Conservation (phyloP, 2,797 vertebrate species). For the Picus viridis region DNA sequence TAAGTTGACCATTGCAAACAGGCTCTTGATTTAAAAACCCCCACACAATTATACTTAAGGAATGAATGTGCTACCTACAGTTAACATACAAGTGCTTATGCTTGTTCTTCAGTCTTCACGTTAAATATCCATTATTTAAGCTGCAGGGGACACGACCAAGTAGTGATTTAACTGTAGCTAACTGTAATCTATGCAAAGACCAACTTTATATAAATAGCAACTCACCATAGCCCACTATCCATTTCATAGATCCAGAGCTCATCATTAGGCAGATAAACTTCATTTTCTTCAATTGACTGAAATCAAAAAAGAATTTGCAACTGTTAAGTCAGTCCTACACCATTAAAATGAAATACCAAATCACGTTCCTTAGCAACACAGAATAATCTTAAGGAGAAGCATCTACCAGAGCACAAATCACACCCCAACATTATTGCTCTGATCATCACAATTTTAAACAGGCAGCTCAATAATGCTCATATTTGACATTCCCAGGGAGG, state of each 20-base stretch:
- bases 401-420: neutral
- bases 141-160: neutral
- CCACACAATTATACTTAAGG: neutral
- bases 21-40: too few relatives aligned
- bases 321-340: constrained; percentile 7
- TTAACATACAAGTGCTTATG: neutral
- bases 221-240: constrained; percentile 90
- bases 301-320: constrained; percentile 7
- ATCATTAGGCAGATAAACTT: constrained; percentile 91
- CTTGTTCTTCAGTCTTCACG: neutral
- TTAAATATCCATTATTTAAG: neutral
- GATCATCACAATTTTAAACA: neutral
- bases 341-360: neutral
- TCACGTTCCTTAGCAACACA: neutral
- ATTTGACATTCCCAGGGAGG: neutral
- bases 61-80: neutral
- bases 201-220: neutral
- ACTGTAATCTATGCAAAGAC: neutral
- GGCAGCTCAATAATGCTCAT: neutral
- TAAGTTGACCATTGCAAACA: neutral
- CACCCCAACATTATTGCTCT: neutral
- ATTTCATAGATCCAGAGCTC: constrained; percentile 95
- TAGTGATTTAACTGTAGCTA: neutral
- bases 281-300: constrained; percentile 91
- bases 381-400: neutral